Evolutionary conservation across 2,113 vertebrate genomes (phyloP), one percentile per base, ranked within the genome.

Genomic region (Phrynosoma blainvillii): DNA sequence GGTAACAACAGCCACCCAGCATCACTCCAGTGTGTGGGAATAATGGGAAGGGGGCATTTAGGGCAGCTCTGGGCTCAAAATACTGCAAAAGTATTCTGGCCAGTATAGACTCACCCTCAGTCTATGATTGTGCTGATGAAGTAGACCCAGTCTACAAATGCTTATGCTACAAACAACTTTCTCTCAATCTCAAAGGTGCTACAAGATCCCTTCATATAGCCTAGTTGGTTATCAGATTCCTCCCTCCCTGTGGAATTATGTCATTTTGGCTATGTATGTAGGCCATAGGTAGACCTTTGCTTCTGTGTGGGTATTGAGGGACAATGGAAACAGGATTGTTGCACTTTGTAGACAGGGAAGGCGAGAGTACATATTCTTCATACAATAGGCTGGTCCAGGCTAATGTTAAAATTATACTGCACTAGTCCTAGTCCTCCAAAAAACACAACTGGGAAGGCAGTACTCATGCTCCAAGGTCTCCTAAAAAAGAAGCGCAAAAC

Each of bases 401-500:
- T 85, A 77, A 62, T 40, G 32, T 23, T 84, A 74, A 84, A 23
- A 68, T 47, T 10, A 83, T 52, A 47, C 42, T 25, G 20, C 30
- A 85, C 23, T 77, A 65, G 73, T 23, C 56, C 56, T 42, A 59
- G 8, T 10, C 87, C n/a, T 18, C 59, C 23, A 77, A 84, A 88
- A 84, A 71, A 71, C 62, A 3, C 32, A 32, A 12, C n/a, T 59
- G 21, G 32, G 16, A 47, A 25, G 79, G 79, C 36, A 88, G 32
- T 52, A 89, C 84, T 25, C 4, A 59, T 56, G 30, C 42, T 79
- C 62, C 20, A 68, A 74, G 32, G 76, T 71, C 88, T 82, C 42
- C 78, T 77, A 85, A 62, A 77, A 88, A 89, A 36, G 88, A 13
- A 66, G 56, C 36, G 91, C 68, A 86, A 89, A 88, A 73, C 13